These are phyloP conservation scores for Cosmorhoe ocellata DNA, from an alignment of 2,888 invertebrate genomes.

Conservation along the genomic window DNA sequence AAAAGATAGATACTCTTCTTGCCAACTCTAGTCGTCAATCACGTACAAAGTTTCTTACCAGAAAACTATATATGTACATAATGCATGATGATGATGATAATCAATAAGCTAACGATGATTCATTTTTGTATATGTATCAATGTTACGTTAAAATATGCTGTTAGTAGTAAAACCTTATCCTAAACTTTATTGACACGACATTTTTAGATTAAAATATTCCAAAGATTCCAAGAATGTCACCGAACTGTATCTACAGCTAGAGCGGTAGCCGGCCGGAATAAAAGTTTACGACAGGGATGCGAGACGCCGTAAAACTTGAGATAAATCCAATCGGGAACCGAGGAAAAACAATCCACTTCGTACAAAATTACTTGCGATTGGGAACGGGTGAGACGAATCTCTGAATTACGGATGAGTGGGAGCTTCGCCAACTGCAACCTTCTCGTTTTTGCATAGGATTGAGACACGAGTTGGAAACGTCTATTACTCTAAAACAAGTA, in stretches of 20 bases:
- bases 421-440: not conserved
- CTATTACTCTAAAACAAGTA: too few relatives aligned
- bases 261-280: slow-evolving; percentile 71
- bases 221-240: slow-evolving; percentile 40
- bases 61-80: too few relatives aligned
- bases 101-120: not conserved
- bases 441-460: not conserved
- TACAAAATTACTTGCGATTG: slow-evolving; percentile 58
- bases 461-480: not conserved
- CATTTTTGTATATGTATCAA: slow-evolving; percentile 6
- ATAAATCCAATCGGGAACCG: slow-evolving; percentile 76
- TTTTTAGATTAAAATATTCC: slow-evolving; percentile 32
- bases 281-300: slow-evolving; percentile 79
- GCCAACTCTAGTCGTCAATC: too few relatives aligned
- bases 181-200: slow-evolving; percentile 23
- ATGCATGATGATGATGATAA: not conserved
- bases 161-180: slow-evolving; percentile 19
- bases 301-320: slow-evolving; percentile 77
- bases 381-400: slow-evolving; percentile 41
- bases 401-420: slow-evolving; percentile 44
- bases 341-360: slow-evolving; percentile 77
- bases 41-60: too few relatives aligned
- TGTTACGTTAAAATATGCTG: slow-evolving; percentile 5
- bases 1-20: too few relatives aligned
- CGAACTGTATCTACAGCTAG: slow-evolving; percentile 34